A percentile compares a stretch with the other conserved stretches of the same genome.
Evolutionary conservation across 2,888 invertebrate species (phyloP).

Genomic region (Lochmaea crataegi): DNA sequence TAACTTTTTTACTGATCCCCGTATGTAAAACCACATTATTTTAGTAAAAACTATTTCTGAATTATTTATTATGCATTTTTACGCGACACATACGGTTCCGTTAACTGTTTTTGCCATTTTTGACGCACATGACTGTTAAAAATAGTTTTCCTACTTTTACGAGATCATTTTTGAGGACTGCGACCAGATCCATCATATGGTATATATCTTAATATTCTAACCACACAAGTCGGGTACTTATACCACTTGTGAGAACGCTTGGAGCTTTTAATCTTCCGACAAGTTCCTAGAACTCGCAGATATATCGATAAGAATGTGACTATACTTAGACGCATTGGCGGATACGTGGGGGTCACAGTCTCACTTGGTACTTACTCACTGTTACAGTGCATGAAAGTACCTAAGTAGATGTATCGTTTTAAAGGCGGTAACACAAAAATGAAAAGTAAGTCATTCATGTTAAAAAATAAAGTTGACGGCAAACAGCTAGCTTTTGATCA

Average conservation of each 20-base stretch:
- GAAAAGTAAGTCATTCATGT: background rate
- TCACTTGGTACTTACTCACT: background rate
- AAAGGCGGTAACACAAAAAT: background rate
- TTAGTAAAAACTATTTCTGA: no score
- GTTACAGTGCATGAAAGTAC: slow-evolving; percentile 2
- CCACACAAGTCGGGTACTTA: slow-evolving; percentile 35
- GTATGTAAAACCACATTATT: no score
- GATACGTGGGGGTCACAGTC: slow-evolving; percentile 1
- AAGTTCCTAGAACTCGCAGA: slow-evolving; percentile 30
- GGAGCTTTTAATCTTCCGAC: slow-evolving; percentile 28
- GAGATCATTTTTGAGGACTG: slow-evolving; percentile 16
- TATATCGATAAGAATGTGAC: slow-evolving; percentile 17
- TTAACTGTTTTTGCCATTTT: slow-evolving; percentile 1
- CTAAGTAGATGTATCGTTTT: background rate
- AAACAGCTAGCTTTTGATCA: background rate
- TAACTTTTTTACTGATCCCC: no score
- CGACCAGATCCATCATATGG: slow-evolving; percentile 40
- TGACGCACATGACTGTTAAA: slow-evolving; percentile 7
- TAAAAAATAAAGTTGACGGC: background rate
- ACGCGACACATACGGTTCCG: background rate
- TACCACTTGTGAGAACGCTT: slow-evolving; percentile 29
- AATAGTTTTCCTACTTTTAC: background rate
- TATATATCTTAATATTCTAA: slow-evolving; percentile 43
- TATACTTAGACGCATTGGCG: slow-evolving; percentile 7
- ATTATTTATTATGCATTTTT: background rate